Conservation (phyloP, 2,888 invertebrate genomes). For the Polydrusus cervinus region DNA sequence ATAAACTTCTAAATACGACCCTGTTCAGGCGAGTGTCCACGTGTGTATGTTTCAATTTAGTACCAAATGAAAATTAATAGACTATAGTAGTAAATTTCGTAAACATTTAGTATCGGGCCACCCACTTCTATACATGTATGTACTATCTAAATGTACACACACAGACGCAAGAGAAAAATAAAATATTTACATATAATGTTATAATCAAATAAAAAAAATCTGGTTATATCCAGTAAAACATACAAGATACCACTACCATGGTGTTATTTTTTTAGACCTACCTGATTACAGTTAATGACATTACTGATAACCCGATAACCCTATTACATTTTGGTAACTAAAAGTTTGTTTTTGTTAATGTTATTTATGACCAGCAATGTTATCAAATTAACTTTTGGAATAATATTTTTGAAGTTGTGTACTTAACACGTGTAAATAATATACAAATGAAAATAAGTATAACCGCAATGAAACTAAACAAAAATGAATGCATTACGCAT, state of each 20-base stretch:
- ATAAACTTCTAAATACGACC: too few relatives aligned
- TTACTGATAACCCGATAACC: constrained; percentile 9
- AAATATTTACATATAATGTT: background rate
- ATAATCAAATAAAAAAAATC: constrained; percentile 13
- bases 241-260: background rate
- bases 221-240: constrained; percentile 26
- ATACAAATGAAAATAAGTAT: background rate
- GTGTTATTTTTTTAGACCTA: background rate
- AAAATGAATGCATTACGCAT: too few relatives aligned
- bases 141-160: background rate
- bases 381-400: constrained; percentile 11
- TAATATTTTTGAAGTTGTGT: background rate
- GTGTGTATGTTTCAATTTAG: too few relatives aligned
- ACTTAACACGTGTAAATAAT: background rate
- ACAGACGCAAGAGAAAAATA: background rate
- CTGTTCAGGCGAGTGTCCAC: too few relatives aligned
- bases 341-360: background rate
- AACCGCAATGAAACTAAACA: background rate
- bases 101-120: background rate
- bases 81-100: background rate
- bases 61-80: background rate
- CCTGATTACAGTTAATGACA: background rate
- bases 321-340: background rate
- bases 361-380: background rate
- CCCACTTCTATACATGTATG: background rate